Percentiles rank a stretch among this genome's conserved stretches.
Conservation (phyloP, 2,888 invertebrate species). For the Ectemnius continuus region DNA sequence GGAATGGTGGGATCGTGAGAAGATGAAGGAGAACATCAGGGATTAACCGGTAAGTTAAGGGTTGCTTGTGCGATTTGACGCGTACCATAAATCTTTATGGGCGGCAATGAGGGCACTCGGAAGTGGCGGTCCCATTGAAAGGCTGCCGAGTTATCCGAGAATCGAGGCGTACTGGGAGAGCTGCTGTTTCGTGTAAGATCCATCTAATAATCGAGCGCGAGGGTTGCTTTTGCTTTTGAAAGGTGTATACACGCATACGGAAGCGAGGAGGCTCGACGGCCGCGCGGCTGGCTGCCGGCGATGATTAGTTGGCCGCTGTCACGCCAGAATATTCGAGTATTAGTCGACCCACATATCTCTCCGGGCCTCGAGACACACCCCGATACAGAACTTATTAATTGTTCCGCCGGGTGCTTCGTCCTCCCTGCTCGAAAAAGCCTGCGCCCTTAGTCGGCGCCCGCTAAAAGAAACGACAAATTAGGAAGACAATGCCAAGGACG, state of each 20-base stretch:
- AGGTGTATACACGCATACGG: constrained; percentile 18
- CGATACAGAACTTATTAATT: constrained; percentile 56
- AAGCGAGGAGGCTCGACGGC: not conserved
- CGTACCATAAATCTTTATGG: constrained; percentile 71
- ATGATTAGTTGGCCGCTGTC: constrained; percentile 73
- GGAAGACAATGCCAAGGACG: not conserved
- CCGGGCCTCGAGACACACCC: constrained; percentile 36
- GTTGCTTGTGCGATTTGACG: constrained; percentile 70
- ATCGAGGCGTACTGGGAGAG: constrained; percentile 54
- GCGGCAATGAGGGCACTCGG: constrained; percentile 63
- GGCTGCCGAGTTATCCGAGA: constrained; percentile 60
- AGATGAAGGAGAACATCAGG: constrained; percentile 13
- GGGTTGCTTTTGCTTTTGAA: not conserved
- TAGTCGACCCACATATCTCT: constrained; percentile 50
- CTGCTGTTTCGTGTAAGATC: constrained; percentile 39
- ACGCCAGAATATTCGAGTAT: constrained; percentile 70
- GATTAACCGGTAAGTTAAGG: constrained; percentile 71
- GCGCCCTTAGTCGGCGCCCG: not conserved
- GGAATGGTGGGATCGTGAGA: not conserved
- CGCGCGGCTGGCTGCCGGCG: constrained; percentile 59
- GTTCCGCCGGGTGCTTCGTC: constrained; percentile 34
- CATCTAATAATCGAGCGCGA: constrained; percentile 3
- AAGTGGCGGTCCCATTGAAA: constrained; percentile 41
- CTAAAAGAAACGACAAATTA: constrained; percentile 14
- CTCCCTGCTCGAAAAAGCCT: not conserved